Base-by-base conservation (phyloP, 2,113 vertebrate genomes). In the Chaetodon trifascialis region DNA sequence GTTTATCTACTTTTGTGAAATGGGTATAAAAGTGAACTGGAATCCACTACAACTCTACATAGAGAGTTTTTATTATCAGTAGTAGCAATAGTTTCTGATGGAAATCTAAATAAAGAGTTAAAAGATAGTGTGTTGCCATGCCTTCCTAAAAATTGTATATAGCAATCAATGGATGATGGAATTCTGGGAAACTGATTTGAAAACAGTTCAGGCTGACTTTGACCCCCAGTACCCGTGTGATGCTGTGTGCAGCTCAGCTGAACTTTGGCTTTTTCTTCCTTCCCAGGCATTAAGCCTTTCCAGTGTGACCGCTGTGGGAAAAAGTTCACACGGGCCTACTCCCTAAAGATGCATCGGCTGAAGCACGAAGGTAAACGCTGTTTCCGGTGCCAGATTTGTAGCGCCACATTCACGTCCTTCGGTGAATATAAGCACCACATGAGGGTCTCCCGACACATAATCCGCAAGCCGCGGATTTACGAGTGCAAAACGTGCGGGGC, bases 351-450 rank as follows among this genome's bases (percentile, higher is more conserved):
- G 98, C 98, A 99, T 94, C 98, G 98, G 95, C 98, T 99, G 96
- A 99, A 99, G 97, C 98, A 99, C 95, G 98, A 99, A 99, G 98
- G 98, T 99, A 99, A 99, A 99, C 98, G 98, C 97, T 99, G 98
- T 99, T 99, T 99, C 98, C 98, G 97, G 92, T 99, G 98, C 98
- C 98, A 99, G 97, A 99, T 99, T 95, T 99, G 98, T 99, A 99
- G 98, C 96, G 98, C 98, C 96, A 99, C 98, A 96, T 99, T 99
- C 97, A 99, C 98, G 97, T 99, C 98, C 97, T 99, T 99, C 98
- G 98, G 98, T 97, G 98, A 99, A 98, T 99, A 99, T 97, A 99
- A 99, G 96, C 98, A 99, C 96, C 98, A 99, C 96, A 99, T 99
- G 98, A 97, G 98, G 95, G 98, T 99, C 97, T 99, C 98, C 96